Percentiles rank a stretch among this genome's conserved stretches.
Evolutionary conservation across 2,888 invertebrate species (phyloP).

Genomic region (Imbricaverruca yamaguchii): DNA sequence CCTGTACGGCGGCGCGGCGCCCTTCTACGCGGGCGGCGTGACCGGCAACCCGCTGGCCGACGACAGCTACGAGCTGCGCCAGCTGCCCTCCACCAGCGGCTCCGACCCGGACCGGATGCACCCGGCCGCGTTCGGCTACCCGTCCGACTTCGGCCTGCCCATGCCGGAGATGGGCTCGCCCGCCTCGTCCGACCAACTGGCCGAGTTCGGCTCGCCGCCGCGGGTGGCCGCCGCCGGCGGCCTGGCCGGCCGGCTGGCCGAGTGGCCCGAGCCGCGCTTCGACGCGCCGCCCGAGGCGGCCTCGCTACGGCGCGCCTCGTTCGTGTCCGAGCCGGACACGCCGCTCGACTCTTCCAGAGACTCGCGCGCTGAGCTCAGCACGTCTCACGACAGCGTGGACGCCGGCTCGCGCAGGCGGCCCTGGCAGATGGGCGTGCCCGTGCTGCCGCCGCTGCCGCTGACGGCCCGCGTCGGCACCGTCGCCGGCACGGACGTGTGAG

Average conservation of each 20-base stretch:
- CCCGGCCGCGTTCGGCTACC: conserved; percentile 31
- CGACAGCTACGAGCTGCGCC: conserved; percentile 22
- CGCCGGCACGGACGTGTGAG: conserved; percentile 4
- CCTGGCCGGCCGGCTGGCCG: not conserved
- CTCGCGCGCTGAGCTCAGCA: not conserved
- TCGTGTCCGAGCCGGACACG: not conserved
- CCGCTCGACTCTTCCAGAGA: not conserved
- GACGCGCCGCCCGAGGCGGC: not conserved
- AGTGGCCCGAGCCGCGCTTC: not conserved
- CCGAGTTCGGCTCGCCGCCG: too few species aligned
- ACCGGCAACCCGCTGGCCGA: conserved; percentile 15
- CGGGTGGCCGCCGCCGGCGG: not conserved
- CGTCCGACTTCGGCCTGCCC: conserved; percentile 32
- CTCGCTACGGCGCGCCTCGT: not conserved
- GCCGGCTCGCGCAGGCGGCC: not conserved
- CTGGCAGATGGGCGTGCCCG: not conserved
- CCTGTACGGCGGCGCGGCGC: not conserved
- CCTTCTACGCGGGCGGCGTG: not conserved
- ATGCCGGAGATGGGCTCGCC: conserved; percentile 27
- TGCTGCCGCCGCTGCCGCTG: conserved; percentile 5
- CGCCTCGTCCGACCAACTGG: too few species aligned
- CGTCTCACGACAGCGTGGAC: not conserved
- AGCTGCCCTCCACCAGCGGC: not conserved
- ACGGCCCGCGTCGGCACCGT: not conserved
- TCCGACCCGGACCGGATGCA: not conserved